These are phyloP conservation scores for Monarcha castaneiventris DNA, from an alignment of 2,113 vertebrate species.

Conservation along the genomic window DNA sequence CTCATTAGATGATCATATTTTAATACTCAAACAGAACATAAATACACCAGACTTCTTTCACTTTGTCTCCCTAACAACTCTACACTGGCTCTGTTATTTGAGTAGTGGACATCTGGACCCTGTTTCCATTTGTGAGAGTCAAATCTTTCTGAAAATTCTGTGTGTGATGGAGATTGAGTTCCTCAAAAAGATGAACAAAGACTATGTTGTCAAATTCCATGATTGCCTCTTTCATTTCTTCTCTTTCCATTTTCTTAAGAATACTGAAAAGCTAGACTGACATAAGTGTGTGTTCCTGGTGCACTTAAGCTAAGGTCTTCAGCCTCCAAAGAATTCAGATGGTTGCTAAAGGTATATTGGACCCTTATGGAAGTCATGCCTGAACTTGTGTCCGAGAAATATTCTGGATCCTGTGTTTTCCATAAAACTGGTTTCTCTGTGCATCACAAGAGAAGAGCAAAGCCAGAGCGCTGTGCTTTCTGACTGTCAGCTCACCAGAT, in stretches of 20 bases:
- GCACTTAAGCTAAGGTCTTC: background rate
- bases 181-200: slow-evolving; percentile 41
- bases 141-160: slow-evolving; percentile 35
- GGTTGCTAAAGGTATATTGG: background rate
- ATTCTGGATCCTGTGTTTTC: background rate
- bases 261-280: background rate
- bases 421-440: background rate
- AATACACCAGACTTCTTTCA: background rate
- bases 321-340: background rate
- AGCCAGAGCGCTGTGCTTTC: background rate
- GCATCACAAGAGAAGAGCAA: background rate
- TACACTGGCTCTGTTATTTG: slow-evolving; percentile 16
- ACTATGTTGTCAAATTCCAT: slow-evolving; percentile 30
- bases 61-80: background rate
- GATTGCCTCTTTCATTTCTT: slow-evolving; percentile 43
- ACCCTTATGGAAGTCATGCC: background rate
- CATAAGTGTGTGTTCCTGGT: background rate
- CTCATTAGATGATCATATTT: slow-evolving; percentile 6
- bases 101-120: slow-evolving; percentile 26
- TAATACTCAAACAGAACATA: slow-evolving; percentile 9
- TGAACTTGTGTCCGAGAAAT: background rate
- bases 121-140: slow-evolving; percentile 14
- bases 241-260: slow-evolving; percentile 12
- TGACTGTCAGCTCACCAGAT: background rate
- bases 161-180: background rate